These are phyloP conservation scores for Acronicta aceris DNA, from an alignment of 2,888 invertebrate genomes.

Conservation along the genomic window DNA sequence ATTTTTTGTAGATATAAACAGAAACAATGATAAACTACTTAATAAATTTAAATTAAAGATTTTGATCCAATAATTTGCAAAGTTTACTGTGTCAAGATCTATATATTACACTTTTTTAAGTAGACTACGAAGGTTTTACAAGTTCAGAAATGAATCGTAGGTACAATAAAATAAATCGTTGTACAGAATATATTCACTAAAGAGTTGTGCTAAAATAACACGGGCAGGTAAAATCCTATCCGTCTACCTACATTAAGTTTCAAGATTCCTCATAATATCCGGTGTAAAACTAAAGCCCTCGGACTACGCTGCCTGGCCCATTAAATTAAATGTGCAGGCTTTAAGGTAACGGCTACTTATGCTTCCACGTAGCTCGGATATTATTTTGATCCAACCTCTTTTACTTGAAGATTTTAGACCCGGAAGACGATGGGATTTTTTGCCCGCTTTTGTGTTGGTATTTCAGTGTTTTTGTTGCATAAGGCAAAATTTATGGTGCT, in stretches of 20 bases:
- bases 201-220: constrained; percentile 7
- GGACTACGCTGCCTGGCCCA: constrained; percentile 49
- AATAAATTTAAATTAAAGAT: too few species aligned
- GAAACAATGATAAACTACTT: too few species aligned
- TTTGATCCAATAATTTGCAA: too few species aligned
- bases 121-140: too few species aligned
- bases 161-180: too few species aligned
- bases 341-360: constrained; percentile 69
- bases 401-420: constrained; percentile 51
- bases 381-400: constrained; percentile 70
- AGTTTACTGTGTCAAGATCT: too few species aligned
- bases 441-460: constrained; percentile 32
- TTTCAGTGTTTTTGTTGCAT: constrained; percentile 26
- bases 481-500: background rate
- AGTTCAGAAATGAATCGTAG: too few species aligned
- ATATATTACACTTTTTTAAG: too few species aligned
- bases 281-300: constrained; percentile 52
- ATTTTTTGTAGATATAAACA: too few species aligned
- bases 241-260: constrained; percentile 24
- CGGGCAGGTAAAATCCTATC: constrained; percentile 8
- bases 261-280: constrained; percentile 52
- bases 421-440: constrained; percentile 37
- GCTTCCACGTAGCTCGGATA: constrained; percentile 65
- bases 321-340: constrained; percentile 72
- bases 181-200: too few species aligned